Conservation (phyloP, 2,113 vertebrate species). For the Eonycteris spelaea region DNA sequence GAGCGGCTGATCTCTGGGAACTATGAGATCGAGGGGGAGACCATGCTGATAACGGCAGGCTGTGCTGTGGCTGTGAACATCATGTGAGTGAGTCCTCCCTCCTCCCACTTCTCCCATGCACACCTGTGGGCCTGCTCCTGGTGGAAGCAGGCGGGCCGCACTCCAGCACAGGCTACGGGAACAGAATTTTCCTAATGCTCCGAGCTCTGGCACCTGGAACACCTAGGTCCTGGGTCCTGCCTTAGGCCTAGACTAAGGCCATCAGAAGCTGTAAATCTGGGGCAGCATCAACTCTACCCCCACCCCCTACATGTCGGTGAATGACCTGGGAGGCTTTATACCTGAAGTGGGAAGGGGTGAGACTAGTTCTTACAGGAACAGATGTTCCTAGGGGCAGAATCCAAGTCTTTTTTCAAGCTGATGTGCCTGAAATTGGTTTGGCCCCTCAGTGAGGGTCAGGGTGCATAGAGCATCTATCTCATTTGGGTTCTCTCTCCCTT, state of each 20-base stretch:
- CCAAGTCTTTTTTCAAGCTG: not conserved
- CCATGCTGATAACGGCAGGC: conserved; percentile 92
- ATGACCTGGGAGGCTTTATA: not conserved
- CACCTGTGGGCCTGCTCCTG: not conserved
- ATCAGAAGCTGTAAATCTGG: not conserved
- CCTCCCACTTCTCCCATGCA: accelerated
- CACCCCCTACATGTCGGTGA: not conserved
- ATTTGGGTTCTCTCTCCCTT: not conserved
- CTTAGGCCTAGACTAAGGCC: not conserved
- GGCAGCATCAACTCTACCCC: not conserved
- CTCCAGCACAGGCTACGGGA: not conserved
- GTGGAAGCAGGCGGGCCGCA: not conserved
- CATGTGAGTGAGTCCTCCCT: conserved; percentile 79
- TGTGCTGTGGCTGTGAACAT: conserved; percentile 90
- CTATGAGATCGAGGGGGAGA: conserved; percentile 85
- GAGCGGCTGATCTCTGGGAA: conserved; percentile 86
- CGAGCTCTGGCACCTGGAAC: not conserved
- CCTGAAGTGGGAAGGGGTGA: not conserved
- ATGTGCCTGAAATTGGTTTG: not conserved
- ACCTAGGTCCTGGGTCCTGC: not conserved
- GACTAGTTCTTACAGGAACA: not conserved
- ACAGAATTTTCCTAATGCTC: not conserved
- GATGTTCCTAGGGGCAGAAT: not conserved
- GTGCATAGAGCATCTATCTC: not conserved
- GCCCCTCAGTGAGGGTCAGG: not conserved